These are phyloP conservation scores for Prunella himalayana DNA, from an alignment of 2,113 vertebrate species.

Conservation along the genomic window DNA sequence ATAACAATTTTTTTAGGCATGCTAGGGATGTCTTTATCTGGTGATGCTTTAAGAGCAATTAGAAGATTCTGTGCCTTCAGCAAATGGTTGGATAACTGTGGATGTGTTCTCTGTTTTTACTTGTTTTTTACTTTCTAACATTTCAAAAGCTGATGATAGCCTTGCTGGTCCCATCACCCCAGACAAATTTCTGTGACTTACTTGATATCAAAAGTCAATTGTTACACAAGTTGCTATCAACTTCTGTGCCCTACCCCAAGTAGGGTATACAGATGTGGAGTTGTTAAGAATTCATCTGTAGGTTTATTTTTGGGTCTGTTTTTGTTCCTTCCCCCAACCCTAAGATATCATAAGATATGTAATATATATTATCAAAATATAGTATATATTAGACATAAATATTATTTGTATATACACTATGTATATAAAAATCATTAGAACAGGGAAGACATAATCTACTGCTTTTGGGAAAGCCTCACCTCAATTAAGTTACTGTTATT, in stretches of 20 bases:
- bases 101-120: background rate
- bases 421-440: background rate
- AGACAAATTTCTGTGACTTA: background rate
- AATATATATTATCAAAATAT: background rate
- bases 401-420: background rate
- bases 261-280: background rate
- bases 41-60: background rate
- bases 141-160: background rate
- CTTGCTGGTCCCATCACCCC: background rate
- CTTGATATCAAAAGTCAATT: background rate
- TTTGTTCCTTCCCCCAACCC: fast-evolving
- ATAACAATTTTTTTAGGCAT: background rate
- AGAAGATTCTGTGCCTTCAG: background rate
- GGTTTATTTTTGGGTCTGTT: background rate
- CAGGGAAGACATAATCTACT: background rate
- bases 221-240: background rate
- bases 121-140: background rate
- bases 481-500: background rate
- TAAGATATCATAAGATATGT: background rate
- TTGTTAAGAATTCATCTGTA: background rate
- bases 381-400: background rate
- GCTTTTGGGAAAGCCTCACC: background rate
- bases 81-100: background rate
- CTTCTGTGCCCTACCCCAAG: background rate
- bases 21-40: background rate